A percentile compares a stretch with the other conserved stretches of the same genome.
These are phyloP conservation scores for Varroa destructor DNA, from an alignment of 1,140 invertebrate species.

Conservation along the genomic window DNA sequence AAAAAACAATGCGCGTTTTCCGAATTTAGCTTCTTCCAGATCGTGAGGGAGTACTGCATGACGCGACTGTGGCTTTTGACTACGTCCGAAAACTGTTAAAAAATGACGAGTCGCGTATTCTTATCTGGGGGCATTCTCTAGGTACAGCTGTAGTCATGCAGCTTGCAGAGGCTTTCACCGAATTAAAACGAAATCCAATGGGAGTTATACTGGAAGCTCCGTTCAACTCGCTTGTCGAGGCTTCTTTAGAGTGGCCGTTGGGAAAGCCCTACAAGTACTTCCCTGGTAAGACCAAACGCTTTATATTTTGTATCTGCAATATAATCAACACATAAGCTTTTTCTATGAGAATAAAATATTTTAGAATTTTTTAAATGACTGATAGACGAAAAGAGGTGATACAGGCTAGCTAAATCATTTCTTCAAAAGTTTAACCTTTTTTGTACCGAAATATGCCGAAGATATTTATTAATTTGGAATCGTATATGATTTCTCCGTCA, in stretches of 20 bases:
- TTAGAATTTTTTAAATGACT: too few relatives aligned
- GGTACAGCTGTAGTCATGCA: conserved; percentile 57
- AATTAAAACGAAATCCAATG: conserved; percentile 36
- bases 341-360: too few relatives aligned
- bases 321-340: too few relatives aligned
- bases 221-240: conserved; percentile 70
- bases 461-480: too few relatives aligned
- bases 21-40: conserved; percentile 47
- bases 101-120: conserved; percentile 48
- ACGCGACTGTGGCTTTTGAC: conserved; percentile 59
- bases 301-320: too few relatives aligned
- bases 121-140: conserved; percentile 79
- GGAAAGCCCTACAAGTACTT: not conserved
- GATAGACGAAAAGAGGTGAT: too few relatives aligned
- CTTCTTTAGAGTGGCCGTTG: conserved; percentile 43
- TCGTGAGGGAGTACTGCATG: conserved; percentile 66
- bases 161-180: conserved; percentile 45
- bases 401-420: too few relatives aligned
- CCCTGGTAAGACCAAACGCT: not conserved
- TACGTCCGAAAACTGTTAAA: conserved; percentile 51
- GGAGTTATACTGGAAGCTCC: conserved; percentile 70
- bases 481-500: too few relatives aligned
- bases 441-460: too few relatives aligned
- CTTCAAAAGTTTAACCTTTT: too few relatives aligned
- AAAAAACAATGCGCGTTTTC: too few relatives aligned